These are phyloP conservation scores for Apamea monoglypha DNA, from an alignment of 2,888 invertebrate genomes.

Conservation along the genomic window DNA sequence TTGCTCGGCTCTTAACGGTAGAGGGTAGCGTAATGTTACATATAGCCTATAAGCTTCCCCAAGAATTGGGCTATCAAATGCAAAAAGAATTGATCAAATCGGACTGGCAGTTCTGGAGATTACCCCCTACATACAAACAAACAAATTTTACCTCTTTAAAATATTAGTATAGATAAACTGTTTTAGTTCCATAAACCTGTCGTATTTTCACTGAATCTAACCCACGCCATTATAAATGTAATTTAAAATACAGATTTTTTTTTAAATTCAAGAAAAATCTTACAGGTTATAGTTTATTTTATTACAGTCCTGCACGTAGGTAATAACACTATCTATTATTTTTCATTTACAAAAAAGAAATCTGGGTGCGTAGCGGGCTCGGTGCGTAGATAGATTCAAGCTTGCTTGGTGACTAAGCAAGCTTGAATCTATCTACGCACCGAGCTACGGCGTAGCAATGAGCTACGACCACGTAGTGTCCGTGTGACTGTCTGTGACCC, in stretches of 20 bases:
- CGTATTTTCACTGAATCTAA: not conserved
- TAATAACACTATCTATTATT: not conserved
- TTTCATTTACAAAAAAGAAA: not conserved
- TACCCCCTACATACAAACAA: no score
- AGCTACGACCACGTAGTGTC: conserved; percentile 24
- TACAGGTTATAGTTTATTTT: not conserved
- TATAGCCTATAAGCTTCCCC: no score
- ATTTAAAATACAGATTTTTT: not conserved
- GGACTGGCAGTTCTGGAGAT: no score
- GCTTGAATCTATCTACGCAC: not conserved
- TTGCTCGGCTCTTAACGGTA: no score
- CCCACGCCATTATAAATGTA: not conserved
- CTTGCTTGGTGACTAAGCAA: not conserved
- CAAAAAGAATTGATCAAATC: no score
- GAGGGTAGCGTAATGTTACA: no score
- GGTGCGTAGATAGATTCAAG: no score
- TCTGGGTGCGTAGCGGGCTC: no score
- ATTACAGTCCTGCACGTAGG: not conserved
- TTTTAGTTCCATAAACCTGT: not conserved
- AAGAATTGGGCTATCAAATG: no score
- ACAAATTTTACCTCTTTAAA: no score
- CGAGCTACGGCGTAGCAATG: conserved; percentile 35
- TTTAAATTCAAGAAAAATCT: not conserved
- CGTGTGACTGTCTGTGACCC: not conserved
- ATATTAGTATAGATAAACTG: not conserved